Evolutionary conservation across 2,113 vertebrate species (phyloP).

Genomic region (Bujurquina vittata): DNA sequence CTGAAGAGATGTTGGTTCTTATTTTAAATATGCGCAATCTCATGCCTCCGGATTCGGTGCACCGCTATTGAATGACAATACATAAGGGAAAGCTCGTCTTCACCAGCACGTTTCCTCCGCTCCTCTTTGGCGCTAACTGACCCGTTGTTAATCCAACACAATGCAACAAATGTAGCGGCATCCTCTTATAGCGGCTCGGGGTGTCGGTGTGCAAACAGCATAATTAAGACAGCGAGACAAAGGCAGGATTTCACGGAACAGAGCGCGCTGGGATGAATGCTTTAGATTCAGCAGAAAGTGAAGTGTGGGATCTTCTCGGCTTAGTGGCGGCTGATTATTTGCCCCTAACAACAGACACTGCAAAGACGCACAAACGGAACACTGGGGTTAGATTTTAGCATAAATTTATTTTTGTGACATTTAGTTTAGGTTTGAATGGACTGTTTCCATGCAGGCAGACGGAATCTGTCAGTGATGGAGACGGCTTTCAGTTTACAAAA

Average conservation of each 20-base stretch:
- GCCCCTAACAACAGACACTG: conserved; percentile 15
- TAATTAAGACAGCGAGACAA: conserved; percentile 74
- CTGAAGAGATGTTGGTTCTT: background rate
- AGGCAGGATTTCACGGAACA: conserved; percentile 43
- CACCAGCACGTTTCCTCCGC: conserved; percentile 60
- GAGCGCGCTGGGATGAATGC: conserved; percentile 36
- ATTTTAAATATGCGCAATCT: conserved; percentile 27
- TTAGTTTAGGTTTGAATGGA: background rate
- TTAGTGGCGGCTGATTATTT: conserved; percentile 49
- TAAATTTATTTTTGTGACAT: background rate
- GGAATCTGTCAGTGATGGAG: background rate
- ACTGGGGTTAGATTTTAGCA: background rate
- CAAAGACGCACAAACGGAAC: background rate
- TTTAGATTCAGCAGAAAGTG: conserved; percentile 14
- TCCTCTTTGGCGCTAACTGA: conserved; percentile 71
- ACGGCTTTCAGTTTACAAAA: background rate
- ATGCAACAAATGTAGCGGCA: conserved; percentile 73
- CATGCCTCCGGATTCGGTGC: conserved; percentile 26
- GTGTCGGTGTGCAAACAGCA: conserved; percentile 74
- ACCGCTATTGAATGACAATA: conserved; percentile 50
- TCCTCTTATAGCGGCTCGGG: conserved; percentile 66
- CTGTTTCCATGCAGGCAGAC: background rate
- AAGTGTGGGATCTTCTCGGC: conserved; percentile 32
- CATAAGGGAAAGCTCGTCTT: conserved; percentile 43
- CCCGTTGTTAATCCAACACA: conserved; percentile 77